Evolutionary conservation across 2,113 vertebrate genomes (phyloP).

Genomic region (Macroglossus sobrinus): DNA sequence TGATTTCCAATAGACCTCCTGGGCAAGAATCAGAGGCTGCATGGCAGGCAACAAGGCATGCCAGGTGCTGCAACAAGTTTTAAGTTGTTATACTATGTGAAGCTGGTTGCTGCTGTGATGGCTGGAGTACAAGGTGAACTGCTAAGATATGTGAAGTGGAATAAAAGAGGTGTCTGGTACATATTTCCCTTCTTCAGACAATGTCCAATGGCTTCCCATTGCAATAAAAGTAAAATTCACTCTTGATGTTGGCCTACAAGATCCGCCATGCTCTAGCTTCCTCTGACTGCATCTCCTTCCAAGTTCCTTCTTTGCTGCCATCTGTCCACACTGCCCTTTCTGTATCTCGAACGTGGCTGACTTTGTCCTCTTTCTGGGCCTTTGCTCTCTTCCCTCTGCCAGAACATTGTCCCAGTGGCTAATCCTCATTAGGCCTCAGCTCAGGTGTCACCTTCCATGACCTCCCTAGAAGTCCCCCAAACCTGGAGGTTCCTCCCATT

Average conservation of each 20-base stretch:
- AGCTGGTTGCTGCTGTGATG: not conserved
- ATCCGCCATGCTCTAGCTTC: not conserved
- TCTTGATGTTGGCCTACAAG: not conserved
- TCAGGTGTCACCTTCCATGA: not conserved
- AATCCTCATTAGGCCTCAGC: not conserved
- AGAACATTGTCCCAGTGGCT: not conserved
- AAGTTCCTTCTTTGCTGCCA: not conserved
- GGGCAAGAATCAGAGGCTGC: not conserved
- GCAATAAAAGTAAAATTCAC: not conserved
- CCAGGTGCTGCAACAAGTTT: no score
- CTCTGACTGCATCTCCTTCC: not conserved
- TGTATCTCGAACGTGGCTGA: not conserved
- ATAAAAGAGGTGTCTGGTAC: not conserved
- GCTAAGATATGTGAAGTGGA: not conserved
- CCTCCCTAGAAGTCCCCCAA: not conserved
- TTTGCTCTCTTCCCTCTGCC: not conserved
- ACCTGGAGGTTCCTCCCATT: fast-evolving
- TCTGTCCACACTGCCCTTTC: not conserved
- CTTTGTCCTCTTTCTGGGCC: not conserved
- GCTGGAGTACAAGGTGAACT: not conserved
- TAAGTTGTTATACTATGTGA: not conserved
- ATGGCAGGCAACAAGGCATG: not conserved
- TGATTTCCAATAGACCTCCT: not conserved
- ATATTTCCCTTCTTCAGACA: not conserved
- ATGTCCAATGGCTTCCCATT: not conserved